Percentiles rank a stretch among this genome's conserved stretches.
phyloP scores from a whole-genome alignment of 2,797 vertebrate genomes.

The Sebastolobus alascanus region DNA sequence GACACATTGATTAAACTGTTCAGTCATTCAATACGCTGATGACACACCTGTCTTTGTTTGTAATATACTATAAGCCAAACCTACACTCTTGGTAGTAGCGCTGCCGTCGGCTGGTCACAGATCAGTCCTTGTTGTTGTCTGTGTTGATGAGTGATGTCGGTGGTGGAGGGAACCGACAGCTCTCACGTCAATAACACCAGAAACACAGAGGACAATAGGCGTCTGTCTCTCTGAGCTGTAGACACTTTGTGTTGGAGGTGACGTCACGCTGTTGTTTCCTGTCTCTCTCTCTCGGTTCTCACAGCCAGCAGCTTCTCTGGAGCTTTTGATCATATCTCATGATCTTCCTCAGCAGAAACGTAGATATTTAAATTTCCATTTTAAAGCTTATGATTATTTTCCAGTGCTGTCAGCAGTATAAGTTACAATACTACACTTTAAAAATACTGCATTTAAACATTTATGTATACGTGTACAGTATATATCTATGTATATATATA shows the following conservation, averaged over 20 bases:
- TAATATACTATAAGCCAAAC: neutral
- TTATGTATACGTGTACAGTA: no score
- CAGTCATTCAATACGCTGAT: neutral
- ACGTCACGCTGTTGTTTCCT: neutral
- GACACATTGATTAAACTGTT: neutral
- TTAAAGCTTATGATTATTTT: no score
- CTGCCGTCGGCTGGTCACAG: constrained; percentile 16
- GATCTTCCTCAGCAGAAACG: no score
- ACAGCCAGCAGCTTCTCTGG: no score
- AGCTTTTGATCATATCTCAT: no score
- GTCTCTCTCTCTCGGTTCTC: neutral
- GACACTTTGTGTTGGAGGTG: no score
- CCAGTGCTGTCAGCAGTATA: no score
- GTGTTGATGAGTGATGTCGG: constrained; percentile 19
- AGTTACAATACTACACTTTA: no score
- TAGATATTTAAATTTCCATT: no score
- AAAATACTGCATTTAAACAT: no score
- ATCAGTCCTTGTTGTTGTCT: constrained; percentile 38
- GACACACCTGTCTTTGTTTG: neutral
- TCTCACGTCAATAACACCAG: constrained; percentile 8
- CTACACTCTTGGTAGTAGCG: neutral
- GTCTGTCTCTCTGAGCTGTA: constrained; percentile 16
- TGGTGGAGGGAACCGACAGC: constrained; percentile 46
- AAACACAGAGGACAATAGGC: constrained; percentile 33
- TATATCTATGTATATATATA: no score